Evolutionary conservation across 1,140 invertebrate genomes (phyloP).

Genomic region (Trissolcus basalis): DNA sequence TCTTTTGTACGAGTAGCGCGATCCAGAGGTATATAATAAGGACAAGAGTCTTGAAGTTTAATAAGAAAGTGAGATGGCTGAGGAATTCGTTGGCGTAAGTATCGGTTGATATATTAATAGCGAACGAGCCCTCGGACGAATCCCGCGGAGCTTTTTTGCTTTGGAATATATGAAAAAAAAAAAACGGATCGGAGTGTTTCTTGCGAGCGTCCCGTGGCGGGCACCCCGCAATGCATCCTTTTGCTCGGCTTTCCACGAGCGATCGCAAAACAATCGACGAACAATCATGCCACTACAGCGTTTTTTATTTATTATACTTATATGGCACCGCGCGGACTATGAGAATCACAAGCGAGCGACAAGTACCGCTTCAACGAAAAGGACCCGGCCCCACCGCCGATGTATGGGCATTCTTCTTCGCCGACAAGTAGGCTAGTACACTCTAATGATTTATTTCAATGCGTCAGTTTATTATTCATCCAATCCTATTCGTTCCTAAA

Average conservation of each 20-base stretch:
- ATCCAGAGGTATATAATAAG: conserved; percentile 15
- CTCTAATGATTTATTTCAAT: conserved; percentile 58
- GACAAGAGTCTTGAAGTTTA: conserved; percentile 22
- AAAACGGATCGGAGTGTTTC: conserved; percentile 35
- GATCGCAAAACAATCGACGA: conserved; percentile 56
- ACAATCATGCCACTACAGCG: conserved; percentile 55
- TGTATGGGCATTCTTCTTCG: conserved; percentile 55
- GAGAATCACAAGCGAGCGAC: conserved; percentile 52
- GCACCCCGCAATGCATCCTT: conserved; percentile 57
- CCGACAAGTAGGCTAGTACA: conserved; percentile 56
- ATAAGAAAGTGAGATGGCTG: conserved; percentile 15
- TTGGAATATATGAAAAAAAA: conserved; percentile 42
- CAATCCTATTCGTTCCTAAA: conserved; percentile 13
- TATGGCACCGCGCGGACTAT: conserved; percentile 59
- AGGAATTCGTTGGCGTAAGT: conserved; percentile 32
- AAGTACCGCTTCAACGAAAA: conserved; percentile 52
- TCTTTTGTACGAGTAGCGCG: conserved; percentile 25
- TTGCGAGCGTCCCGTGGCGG: conserved; percentile 53
- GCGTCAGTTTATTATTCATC: conserved; percentile 49
- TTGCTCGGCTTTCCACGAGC: conserved; percentile 49
- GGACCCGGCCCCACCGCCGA: conserved; percentile 24
- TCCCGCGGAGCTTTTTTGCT: conserved; percentile 55
- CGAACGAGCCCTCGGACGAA: conserved; percentile 34
- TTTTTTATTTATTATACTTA: conserved; percentile 57
- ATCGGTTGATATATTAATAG: conserved; percentile 41